Base-by-base conservation (phyloP, 1,140 invertebrate genomes). In the Drosophila ficusphila region DNA sequence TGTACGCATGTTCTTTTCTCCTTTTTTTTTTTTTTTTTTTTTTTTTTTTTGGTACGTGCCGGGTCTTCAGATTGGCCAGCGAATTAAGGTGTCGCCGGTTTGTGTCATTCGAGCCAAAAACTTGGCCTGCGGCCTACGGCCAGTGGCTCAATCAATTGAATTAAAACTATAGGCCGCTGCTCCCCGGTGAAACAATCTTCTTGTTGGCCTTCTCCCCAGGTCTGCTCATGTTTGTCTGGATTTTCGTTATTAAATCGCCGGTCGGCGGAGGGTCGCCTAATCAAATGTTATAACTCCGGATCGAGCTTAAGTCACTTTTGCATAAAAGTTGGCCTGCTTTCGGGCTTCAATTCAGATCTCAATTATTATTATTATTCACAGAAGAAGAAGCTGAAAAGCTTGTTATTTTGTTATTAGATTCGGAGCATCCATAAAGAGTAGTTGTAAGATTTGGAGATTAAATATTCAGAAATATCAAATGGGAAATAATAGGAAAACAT, bases 11-110 rank as follows among this genome's bases (percentile, higher is more conserved):
- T 83, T n/a, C n/a, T n/a, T n/a, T n/a, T n/a, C n/a, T n/a, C n/a
- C n/a, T n/a, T n/a, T n/a, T n/a, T n/a, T n/a, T n/a, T n/a, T n/a
- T n/a, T n/a, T n/a, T n/a, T n/a, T n/a, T n/a, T n/a, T n/a, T n/a
- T n/a, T n/a, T n/a, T n/a, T n/a, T n/a, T n/a, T n/a, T 83, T 52
- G 49, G 25, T 81, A 82, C 79, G 79, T 82, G 79, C 62, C 60
- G 25, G 67, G 52, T 41, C 39, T 23, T 33, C 19, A 38, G 56
- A 64, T 42, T 36, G 54, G 56, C 64, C 72, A 47, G 53, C 78
- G 72, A 82, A 76, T 82, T 82, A 82, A 73, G 72, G 68, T 56
- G 44, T 58, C 46, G 78, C 67, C 58, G 33, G 48, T 29, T 60
- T 65, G 77, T 79, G 76, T 71, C 76, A 65, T 25, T 29, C 56